Evolutionary conservation across 2,113 vertebrate species (phyloP).

Genomic region (Pitta sordida): DNA sequence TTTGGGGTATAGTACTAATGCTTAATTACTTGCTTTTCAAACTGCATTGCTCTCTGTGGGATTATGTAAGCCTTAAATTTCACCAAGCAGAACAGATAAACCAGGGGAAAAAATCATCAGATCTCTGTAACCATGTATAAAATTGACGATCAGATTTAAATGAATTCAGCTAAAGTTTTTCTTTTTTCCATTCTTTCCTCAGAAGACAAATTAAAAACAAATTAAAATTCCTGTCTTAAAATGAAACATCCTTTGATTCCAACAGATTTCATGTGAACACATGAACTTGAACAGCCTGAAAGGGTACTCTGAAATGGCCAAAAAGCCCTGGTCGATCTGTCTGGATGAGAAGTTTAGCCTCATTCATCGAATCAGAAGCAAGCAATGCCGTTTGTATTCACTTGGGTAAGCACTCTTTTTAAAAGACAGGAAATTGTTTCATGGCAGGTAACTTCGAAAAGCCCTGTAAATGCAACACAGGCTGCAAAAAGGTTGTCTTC

Average conservation of each 20-base stretch:
- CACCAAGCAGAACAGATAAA: slow-evolving; percentile 2
- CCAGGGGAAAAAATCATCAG: background rate
- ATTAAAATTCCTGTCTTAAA: background rate
- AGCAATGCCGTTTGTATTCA: slow-evolving; percentile 83
- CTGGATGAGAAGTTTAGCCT: slow-evolving; percentile 81
- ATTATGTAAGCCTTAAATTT: slow-evolving; percentile 4
- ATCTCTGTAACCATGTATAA: background rate
- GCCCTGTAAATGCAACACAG: background rate
- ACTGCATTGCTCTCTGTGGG: background rate
- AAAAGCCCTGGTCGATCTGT: slow-evolving; percentile 78
- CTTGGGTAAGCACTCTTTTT: slow-evolving; percentile 71
- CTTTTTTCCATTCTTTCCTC: background rate
- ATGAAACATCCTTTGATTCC: slow-evolving; percentile 47
- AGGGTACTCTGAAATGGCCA: background rate
- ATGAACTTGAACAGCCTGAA: slow-evolving; percentile 43
- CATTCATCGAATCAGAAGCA: slow-evolving; percentile 72
- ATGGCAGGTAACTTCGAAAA: background rate
- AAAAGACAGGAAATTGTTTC: background rate
- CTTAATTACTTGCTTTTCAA: slow-evolving; percentile 47
- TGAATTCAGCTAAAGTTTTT: background rate
- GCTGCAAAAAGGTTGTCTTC: background rate
- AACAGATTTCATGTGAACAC: slow-evolving; percentile 76
- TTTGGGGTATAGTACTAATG: background rate
- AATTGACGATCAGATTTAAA: slow-evolving; percentile 3
- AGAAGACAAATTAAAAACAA: slow-evolving; percentile 19